Base-by-base conservation (phyloP, 2,888 invertebrate genomes). In the Siphonodentalium dalli region DNA sequence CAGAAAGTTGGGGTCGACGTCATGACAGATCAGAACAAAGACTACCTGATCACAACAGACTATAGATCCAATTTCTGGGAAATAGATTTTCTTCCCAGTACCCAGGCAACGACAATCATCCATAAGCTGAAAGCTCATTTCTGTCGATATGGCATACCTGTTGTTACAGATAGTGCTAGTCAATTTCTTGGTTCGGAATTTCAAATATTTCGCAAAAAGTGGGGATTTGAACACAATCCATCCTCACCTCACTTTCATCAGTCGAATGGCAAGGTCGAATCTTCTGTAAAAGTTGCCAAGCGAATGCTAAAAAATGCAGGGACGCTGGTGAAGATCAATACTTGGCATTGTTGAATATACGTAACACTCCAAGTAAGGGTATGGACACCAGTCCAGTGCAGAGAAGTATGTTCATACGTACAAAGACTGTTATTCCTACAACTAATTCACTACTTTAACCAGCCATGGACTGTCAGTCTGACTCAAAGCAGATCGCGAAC, bases 1-100 rank as follows among this genome's bases (percentile, higher is more conserved):
- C 9, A 35, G 23, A 51, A 51, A 38, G 29, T 51, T 7, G 33
- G 45, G 6, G 37, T 29, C n/a, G 51, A 49, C 28, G 9, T 51
- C 13, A 26, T 49, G n/a, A 15, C 4, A 13, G 29, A 20, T 33
- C 42, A 43, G 18, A 24, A 26, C 13, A 31, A 43, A 44, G 26
- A 15, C 7, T 11, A 49, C 26, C 41, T 49, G n/a, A 49, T 49
- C 11, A 42, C 41, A 13, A 34, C 34, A 15, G 23, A 28, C 33
- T 44, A 49, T 34, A 11, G 13, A 21, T 43, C 41, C 11, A 42
- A 44, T n/a, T 49, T 49, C 23, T 44, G 41, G 31, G 49, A 49
- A 31, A 23, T 28, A 5, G 31, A 23, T 27, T 15, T 23, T 8
- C 20, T n/a, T n/a, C n/a, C n/a, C n/a, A n/a, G n/a, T n/a, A n/a